phyloP scores from a whole-genome alignment of 2,888 invertebrate genomes.

The Noctua janthina region DNA sequence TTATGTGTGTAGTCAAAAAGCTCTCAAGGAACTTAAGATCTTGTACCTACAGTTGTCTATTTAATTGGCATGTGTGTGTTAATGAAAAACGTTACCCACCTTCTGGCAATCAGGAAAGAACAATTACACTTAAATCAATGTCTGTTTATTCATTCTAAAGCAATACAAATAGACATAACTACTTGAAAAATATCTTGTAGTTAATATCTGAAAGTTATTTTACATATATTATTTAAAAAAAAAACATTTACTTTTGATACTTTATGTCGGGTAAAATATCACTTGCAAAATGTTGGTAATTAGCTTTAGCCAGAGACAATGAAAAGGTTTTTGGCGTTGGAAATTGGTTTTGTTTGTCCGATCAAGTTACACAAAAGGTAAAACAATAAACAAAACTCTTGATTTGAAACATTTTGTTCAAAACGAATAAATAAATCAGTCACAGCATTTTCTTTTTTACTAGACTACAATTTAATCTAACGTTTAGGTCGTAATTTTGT shows the following conservation, averaged over 20 bases:
- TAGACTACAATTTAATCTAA: neutral
- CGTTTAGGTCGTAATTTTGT: neutral
- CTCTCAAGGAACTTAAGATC: neutral
- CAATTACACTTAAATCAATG: neutral
- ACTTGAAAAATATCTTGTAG: neutral
- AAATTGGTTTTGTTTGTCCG: constrained; percentile 23
- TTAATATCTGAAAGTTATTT: neutral
- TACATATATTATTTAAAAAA: neutral
- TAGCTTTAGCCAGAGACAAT: constrained; percentile 7
- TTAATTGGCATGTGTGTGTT: neutral
- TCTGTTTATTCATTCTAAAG: neutral
- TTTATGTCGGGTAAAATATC: neutral
- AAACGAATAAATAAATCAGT: neutral
- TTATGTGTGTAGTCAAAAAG: neutral
- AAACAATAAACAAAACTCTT: constrained; percentile 15
- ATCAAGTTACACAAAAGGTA: constrained; percentile 19
- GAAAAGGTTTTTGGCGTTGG: constrained; percentile 25
- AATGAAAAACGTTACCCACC: neutral
- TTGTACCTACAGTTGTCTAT: neutral
- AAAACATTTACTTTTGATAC: neutral
- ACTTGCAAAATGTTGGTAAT: constrained; percentile 3
- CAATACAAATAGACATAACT: neutral
- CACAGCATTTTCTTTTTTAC: neutral
- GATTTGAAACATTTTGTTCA: constrained; percentile 18
- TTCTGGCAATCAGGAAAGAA: neutral